Percentiles rank a stretch among this genome's conserved stretches.
phyloP scores from a whole-genome alignment of 2,888 invertebrate genomes.

The Exocentrus adspersus region DNA sequence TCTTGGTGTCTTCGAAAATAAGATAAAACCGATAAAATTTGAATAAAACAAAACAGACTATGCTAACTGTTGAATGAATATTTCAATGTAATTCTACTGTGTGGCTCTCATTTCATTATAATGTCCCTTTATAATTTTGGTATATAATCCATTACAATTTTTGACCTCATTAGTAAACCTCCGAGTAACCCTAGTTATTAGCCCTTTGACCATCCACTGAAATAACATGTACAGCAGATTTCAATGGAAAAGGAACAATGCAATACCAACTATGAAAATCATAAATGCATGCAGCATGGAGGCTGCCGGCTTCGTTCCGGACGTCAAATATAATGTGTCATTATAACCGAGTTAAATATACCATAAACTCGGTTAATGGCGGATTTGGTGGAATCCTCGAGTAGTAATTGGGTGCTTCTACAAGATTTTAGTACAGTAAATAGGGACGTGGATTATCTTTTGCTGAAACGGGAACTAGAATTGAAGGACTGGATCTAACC shows the following conservation, averaged over 20 bases:
- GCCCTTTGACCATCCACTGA: slow-evolving; percentile 2
- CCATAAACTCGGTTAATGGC: slow-evolving; percentile 1
- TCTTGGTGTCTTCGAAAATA: too few species aligned
- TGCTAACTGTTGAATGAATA: too few species aligned
- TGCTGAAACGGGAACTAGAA: not conserved
- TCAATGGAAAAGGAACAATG: slow-evolving; percentile 9
- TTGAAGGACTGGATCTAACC: not conserved
- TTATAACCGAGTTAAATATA: slow-evolving; percentile 5
- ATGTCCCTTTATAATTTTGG: too few species aligned
- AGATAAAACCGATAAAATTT: too few species aligned
- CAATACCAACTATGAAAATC: slow-evolving; percentile 2
- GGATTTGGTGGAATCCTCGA: not conserved
- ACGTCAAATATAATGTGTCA: slow-evolving; percentile 3
- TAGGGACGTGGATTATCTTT: not conserved
- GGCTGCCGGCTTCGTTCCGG: not conserved
- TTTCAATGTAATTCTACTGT: too few species aligned
- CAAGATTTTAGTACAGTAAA: not conserved
- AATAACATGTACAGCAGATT: slow-evolving; percentile 3
- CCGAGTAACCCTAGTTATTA: not conserved
- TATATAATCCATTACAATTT: too few species aligned
- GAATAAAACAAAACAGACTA: too few species aligned
- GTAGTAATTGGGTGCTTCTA: not conserved
- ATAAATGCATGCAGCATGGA: slow-evolving; percentile 6
- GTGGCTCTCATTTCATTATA: too few species aligned
- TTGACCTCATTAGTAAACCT: too few species aligned